Conservation (phyloP, 1,140 invertebrate genomes). For the Aphis craccivora region DNA sequence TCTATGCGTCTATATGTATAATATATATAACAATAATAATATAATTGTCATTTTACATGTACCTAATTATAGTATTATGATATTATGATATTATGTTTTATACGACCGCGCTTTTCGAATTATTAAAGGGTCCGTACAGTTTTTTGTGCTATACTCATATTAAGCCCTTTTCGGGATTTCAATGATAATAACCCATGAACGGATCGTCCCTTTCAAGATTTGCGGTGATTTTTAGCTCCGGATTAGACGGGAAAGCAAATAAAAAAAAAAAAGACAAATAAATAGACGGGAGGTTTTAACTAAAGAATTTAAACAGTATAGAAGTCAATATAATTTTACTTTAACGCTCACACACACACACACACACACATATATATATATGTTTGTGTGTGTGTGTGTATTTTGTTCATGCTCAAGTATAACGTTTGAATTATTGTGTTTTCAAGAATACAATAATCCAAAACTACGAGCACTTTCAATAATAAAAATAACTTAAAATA, state of each 20-base stretch:
- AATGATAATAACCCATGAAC: background rate
- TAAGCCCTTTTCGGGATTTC: background rate
- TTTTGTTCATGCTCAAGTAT: background rate
- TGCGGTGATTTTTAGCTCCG: background rate
- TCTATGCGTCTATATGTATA: background rate
- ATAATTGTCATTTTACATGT: slow-evolving; percentile 2
- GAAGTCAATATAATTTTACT: background rate
- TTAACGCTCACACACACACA: background rate
- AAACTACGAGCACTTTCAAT: background rate
- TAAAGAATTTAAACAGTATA: background rate
- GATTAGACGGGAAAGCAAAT: background rate
- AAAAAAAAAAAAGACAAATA: too few species aligned
- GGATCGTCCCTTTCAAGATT: background rate
- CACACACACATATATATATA: too few species aligned
- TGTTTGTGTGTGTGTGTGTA: too few species aligned
- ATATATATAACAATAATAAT: background rate
- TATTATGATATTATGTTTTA: background rate
- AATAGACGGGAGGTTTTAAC: background rate
- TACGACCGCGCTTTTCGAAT: background rate
- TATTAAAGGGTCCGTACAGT: background rate
- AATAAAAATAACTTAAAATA: background rate
- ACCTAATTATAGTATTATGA: background rate
- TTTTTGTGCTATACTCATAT: background rate
- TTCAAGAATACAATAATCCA: background rate
- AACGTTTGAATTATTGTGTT: background rate